phyloP scores from a whole-genome alignment of 92 coral and sea anemone genomes.

The Zoanthus sansibaricus region DNA sequence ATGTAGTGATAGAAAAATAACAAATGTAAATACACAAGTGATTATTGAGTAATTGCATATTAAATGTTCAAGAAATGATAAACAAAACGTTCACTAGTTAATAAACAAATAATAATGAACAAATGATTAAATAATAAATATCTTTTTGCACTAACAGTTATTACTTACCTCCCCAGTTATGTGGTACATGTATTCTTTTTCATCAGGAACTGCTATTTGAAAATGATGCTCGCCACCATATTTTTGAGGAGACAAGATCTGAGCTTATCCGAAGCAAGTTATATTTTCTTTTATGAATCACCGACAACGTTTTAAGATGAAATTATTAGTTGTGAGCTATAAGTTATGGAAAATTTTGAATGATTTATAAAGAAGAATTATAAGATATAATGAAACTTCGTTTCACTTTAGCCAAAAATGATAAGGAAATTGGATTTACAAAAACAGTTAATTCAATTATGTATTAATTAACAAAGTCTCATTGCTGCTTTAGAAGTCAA shows the following conservation, averaged over 20 bases:
- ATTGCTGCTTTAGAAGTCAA: background rate
- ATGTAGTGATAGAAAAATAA: background rate
- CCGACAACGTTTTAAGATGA: background rate
- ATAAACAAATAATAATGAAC: background rate
- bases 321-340: background rate
- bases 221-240: background rate
- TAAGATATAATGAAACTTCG: too few relatives aligned
- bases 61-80: too few relatives aligned
- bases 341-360: background rate
- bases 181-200: conserved; percentile 5
- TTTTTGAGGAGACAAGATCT: background rate
- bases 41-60: background rate
- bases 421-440: background rate
- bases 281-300: conserved; percentile 38
- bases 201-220: background rate
- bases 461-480: background rate
- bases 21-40: background rate
- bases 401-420: background rate
- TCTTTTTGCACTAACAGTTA: background rate
- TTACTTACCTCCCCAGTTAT: conserved; percentile 11
- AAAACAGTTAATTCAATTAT: too few relatives aligned
- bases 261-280: conserved; percentile 29
- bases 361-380: background rate
- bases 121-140: too few relatives aligned
- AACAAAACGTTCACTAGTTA: background rate